A percentile compares a stretch with the other conserved stretches of the same genome.
These are phyloP conservation scores for Geococcyx californianus DNA, from an alignment of 2,113 vertebrate genomes.

Conservation along the genomic window DNA sequence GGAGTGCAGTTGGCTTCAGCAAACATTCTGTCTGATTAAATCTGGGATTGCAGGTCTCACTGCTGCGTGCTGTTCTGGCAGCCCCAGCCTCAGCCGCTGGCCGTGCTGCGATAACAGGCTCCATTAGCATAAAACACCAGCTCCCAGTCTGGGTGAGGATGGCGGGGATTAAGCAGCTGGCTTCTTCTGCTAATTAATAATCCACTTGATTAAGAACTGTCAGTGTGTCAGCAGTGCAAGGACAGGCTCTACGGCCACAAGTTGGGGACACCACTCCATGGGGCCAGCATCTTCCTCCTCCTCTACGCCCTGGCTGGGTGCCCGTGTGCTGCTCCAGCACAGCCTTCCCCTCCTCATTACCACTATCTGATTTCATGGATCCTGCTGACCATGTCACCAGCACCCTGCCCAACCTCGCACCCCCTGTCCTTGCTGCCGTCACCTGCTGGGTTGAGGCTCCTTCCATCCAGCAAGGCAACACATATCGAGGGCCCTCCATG, in stretches of 20 bases:
- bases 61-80: not conserved
- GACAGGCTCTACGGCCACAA: not conserved
- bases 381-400: not conserved
- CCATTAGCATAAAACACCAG: not conserved
- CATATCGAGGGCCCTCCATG: too few species aligned
- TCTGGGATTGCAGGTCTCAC: not conserved
- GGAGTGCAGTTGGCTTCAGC: not conserved
- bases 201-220: constrained; percentile 13
- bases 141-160: not conserved
- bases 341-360: not conserved
- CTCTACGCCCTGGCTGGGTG: not conserved
- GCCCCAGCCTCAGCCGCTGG: not conserved
- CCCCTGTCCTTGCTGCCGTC: not conserved
- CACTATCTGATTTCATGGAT: not conserved
- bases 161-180: not conserved
- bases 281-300: not conserved
- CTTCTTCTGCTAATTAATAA: constrained; percentile 51
- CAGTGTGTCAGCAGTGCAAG: not conserved
- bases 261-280: accelerated
- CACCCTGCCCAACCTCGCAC: not conserved
- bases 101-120: not conserved
- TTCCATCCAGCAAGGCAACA: not conserved
- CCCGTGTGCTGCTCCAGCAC: not conserved
- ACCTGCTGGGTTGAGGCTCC: not conserved
- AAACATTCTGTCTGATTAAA: not conserved